Percentiles rank a stretch among this genome's conserved stretches.
Evolutionary conservation across 2,113 vertebrate species (phyloP).

Genomic region (Misgurnus mizolepis): DNA sequence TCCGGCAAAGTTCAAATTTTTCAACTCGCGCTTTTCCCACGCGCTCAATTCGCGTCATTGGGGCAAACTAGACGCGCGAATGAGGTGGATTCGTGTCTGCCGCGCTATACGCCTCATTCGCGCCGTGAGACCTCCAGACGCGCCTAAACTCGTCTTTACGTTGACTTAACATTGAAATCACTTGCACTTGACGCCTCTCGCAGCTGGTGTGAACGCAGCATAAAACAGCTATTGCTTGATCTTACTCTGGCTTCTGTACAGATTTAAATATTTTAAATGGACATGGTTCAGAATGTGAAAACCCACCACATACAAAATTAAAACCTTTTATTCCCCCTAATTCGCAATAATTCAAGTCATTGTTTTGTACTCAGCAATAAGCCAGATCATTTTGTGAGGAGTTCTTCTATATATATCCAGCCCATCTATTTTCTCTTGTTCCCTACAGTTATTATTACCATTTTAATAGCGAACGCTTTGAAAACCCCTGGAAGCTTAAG

Average conservation of each 20-base stretch:
- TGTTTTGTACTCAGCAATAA: slow-evolving; percentile 1
- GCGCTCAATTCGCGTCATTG: too few relatives aligned
- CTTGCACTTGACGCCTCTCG: too few relatives aligned
- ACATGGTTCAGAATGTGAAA: not conserved
- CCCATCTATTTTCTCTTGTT: slow-evolving; percentile 10
- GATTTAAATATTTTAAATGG: not conserved
- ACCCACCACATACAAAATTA: not conserved
- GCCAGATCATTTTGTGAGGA: slow-evolving; percentile 5
- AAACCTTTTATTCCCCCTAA: not conserved
- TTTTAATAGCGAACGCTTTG: slow-evolving; percentile 27
- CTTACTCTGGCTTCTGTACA: not conserved
- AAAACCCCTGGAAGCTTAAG: slow-evolving; percentile 16
- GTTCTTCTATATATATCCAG: slow-evolving; percentile 1
- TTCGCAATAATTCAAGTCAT: slow-evolving; percentile 30
- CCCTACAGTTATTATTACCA: slow-evolving; percentile 27
- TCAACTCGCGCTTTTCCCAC: too few relatives aligned
- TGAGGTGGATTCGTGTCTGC: too few relatives aligned
- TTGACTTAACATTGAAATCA: too few relatives aligned
- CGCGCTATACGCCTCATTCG: too few relatives aligned
- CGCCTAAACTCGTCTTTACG: too few relatives aligned
- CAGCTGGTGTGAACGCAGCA: too few relatives aligned
- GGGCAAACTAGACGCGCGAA: too few relatives aligned
- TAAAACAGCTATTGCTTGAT: too few relatives aligned
- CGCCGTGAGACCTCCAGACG: too few relatives aligned
- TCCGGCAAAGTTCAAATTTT: too few relatives aligned